Percentiles rank a stretch among this genome's conserved stretches.
Evolutionary conservation across 92 coral and sea anemone genomes (phyloP).

Genomic region (Heteractis magnifica): DNA sequence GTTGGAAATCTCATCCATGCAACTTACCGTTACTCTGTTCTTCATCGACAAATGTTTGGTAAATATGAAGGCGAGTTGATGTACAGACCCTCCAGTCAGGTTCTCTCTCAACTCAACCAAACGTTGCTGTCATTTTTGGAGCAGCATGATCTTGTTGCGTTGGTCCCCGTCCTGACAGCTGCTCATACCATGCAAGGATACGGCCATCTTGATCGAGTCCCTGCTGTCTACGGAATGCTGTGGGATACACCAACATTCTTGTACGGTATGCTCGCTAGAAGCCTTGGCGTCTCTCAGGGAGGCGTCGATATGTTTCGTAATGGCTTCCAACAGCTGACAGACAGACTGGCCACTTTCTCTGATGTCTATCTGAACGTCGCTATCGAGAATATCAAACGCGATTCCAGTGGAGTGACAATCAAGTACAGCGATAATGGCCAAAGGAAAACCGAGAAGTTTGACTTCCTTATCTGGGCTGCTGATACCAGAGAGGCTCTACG

Average conservation of each 20-base stretch:
- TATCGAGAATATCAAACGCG: slow-evolving; percentile 6
- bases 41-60: slow-evolving; percentile 53
- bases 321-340: slow-evolving; percentile 40
- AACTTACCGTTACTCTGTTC: slow-evolving; percentile 15
- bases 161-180: slow-evolving; percentile 34
- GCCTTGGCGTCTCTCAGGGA: background rate
- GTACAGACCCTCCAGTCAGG: slow-evolving; percentile 24
- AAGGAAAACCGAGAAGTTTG: slow-evolving; percentile 10
- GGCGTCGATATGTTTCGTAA: slow-evolving; percentile 34
- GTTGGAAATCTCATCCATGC: slow-evolving; percentile 14
- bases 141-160: slow-evolving; percentile 16
- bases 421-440: background rate
- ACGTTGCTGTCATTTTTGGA: slow-evolving; percentile 25
- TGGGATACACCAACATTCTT: slow-evolving; percentile 50
- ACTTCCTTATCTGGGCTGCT: slow-evolving; percentile 52
- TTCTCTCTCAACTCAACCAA: slow-evolving; percentile 18
- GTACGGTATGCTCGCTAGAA: slow-evolving; percentile 19
- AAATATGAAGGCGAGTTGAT: slow-evolving; percentile 46
- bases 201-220: slow-evolving; percentile 40
- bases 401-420: background rate
- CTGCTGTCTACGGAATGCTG: slow-evolving; percentile 46
- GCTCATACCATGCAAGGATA: slow-evolving; percentile 53
- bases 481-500: slow-evolving; percentile 14
- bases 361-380: slow-evolving; percentile 12
- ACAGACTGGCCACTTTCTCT: slow-evolving; percentile 12